Conservation (phyloP, 37 sponge, comb jelly and placozoan species). For the Spongilla lacustris region DNA sequence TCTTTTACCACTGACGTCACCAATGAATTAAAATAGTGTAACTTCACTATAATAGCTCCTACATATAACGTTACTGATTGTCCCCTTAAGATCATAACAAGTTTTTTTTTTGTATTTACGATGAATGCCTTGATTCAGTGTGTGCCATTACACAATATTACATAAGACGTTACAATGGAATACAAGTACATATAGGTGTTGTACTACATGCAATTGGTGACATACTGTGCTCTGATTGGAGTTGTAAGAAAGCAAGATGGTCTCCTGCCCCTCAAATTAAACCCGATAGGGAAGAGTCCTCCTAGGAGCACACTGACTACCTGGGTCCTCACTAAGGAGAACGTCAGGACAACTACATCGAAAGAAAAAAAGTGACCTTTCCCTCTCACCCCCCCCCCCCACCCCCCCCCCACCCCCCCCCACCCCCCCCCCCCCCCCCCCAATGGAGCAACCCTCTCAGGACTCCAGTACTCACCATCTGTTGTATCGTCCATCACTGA, state of each 20-base stretch:
- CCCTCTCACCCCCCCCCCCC: not conserved
- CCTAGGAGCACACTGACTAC: slow-evolving; percentile 56
- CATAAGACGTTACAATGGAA: no score
- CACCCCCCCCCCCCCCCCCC: not conserved
- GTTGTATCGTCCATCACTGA: not conserved
- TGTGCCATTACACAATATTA: no score
- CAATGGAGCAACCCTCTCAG: no score
- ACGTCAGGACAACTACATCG: not conserved
- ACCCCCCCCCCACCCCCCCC: no score
- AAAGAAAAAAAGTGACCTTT: not conserved
- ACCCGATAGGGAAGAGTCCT: slow-evolving; percentile 46
- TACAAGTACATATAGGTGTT: not conserved
- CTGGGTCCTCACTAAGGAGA: slow-evolving; percentile 14
- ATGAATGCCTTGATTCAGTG: not conserved
- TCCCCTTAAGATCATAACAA: no score
- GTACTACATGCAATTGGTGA: no score
- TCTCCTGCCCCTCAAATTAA: slow-evolving; percentile 31
- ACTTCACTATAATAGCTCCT: no score
- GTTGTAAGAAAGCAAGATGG: slow-evolving; percentile 39
- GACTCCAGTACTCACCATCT: not conserved
- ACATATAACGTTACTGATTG: no score
- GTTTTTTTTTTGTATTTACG: no score
- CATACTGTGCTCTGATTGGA: slow-evolving; percentile 21
- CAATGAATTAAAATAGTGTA: no score
- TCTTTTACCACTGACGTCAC: no score